Conservation (phyloP, 2,797 vertebrate species). For the Helarctos malayanus region DNA sequence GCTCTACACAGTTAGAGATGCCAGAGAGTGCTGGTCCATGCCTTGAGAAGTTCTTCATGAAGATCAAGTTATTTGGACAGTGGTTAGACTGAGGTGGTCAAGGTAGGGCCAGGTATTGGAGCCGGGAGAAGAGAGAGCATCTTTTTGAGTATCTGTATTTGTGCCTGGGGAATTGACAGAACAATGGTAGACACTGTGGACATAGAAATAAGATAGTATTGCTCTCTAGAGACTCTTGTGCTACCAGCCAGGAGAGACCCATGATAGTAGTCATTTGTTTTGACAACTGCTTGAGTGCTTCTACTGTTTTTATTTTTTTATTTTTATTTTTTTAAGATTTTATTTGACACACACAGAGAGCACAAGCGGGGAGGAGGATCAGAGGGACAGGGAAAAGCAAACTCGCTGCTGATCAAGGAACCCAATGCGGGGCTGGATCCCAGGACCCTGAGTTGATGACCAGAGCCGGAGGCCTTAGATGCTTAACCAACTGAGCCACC, state of each 20-base stretch:
- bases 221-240: not conserved
- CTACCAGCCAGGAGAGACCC: not conserved
- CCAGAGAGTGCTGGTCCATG: not conserved
- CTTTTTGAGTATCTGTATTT: not conserved
- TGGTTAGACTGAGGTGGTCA: not conserved
- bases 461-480: too few species aligned
- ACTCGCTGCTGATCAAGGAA: too few species aligned
- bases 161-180: not conserved
- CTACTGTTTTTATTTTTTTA: not conserved
- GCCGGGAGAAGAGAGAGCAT: not conserved
- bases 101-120: not conserved
- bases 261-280: not conserved
- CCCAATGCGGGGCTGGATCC: too few species aligned
- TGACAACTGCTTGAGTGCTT: not conserved
- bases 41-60: conserved; percentile 35
- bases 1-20: not conserved
- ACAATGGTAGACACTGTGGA: not conserved
- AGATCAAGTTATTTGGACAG: not conserved
- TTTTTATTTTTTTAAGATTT: too few species aligned
- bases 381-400: too few species aligned
- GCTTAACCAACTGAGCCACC: too few species aligned
- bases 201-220: not conserved
- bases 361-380: too few species aligned
- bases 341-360: too few species aligned
- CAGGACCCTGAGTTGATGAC: too few species aligned